Base-by-base conservation (phyloP, 2,113 vertebrate species). In the Pithys albifrons region DNA sequence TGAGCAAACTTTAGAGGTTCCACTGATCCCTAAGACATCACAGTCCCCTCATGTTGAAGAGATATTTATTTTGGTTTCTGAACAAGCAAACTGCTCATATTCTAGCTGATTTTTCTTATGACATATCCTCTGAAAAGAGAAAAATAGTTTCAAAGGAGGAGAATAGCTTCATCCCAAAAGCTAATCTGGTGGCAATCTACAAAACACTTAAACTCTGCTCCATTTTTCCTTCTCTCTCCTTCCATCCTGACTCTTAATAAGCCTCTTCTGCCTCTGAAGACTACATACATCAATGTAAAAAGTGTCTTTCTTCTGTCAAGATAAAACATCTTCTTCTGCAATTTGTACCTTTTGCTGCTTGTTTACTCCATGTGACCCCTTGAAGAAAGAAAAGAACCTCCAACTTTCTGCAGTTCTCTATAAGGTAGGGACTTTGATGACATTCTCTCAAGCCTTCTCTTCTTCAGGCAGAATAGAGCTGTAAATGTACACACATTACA, bases 221-320 rank as follows among this genome's bases (percentile, higher is more conserved):
- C 31, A 6, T 29, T 76, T 92, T 72, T 52, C 12, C 41, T 86
- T 85, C 28, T 71, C 9, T 51, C 2, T 59, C 33, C 20, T 55
- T 78, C 29, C 19, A 27, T 55, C 43, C 19, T 55, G 55, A 24
- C 8, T 55, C 19, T 29, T 14, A 70, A 3, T 18, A 74, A 71
- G 6, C 1, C 18, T 46, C 15, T 77, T 74, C 17, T 57, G 15
- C 24, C 13, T 71, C 55, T 82, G 64, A 83, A 49, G 25, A 29
- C 16, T 43, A 12, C 15, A 8, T 58, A 20, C 11, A 43, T 61
- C 23, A 52, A 39, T 29, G n/a, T 18, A 57, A 74, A 76, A 76
- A 55, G 64, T 6, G 0, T 23, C 7, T 46, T 91, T 73, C 29
- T 77, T 55, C 17, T 37, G 5, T 45, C 0, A 0, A 61, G 19